Conservation (phyloP, 2,888 invertebrate species). For the Xestia rhomboidea region DNA sequence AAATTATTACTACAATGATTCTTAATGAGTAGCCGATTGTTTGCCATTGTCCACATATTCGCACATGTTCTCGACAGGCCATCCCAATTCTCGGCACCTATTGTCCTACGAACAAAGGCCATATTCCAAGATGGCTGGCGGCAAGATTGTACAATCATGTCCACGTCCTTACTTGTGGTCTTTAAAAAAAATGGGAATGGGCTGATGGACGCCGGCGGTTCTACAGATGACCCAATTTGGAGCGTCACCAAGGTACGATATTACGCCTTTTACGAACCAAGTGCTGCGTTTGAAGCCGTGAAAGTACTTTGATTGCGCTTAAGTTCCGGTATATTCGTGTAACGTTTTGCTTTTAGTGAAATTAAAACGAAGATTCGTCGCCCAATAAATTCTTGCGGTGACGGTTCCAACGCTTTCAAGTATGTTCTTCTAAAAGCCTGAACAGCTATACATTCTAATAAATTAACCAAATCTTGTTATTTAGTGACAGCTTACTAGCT, state of each 20-base stretch:
- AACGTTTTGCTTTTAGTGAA: constrained; percentile 51
- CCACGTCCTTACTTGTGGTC: constrained; percentile 63
- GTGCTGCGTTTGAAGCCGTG: constrained; percentile 60
- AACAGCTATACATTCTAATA: constrained; percentile 33
- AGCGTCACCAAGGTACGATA: constrained; percentile 74
- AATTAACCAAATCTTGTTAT: constrained; percentile 44
- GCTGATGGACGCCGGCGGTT: constrained; percentile 43
- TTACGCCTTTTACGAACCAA: constrained; percentile 74
- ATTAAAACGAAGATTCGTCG: constrained; percentile 45
- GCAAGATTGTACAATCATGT: constrained; percentile 64
- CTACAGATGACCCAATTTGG: constrained; percentile 72
- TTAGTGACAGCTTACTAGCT: constrained; percentile 43
- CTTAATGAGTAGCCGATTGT: constrained; percentile 79
- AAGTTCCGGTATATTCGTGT: constrained; percentile 47
- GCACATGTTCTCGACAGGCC: constrained; percentile 76
- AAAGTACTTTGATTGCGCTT: constrained; percentile 64
- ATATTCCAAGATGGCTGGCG: constrained; percentile 75
- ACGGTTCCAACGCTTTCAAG: constrained; percentile 36
- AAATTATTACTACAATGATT: constrained; percentile 69
- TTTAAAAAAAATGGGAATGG: constrained; percentile 62
- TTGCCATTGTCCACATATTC: constrained; percentile 79
- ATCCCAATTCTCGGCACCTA: constrained; percentile 84
- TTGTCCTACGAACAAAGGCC: constrained; percentile 84
- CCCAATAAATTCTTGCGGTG: constrained; percentile 35
- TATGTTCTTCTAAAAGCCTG: constrained; percentile 18